Percentiles rank a stretch among this genome's conserved stretches.
phyloP scores from a whole-genome alignment of 2,113 vertebrate species.

The Anas platyrhynchos region DNA sequence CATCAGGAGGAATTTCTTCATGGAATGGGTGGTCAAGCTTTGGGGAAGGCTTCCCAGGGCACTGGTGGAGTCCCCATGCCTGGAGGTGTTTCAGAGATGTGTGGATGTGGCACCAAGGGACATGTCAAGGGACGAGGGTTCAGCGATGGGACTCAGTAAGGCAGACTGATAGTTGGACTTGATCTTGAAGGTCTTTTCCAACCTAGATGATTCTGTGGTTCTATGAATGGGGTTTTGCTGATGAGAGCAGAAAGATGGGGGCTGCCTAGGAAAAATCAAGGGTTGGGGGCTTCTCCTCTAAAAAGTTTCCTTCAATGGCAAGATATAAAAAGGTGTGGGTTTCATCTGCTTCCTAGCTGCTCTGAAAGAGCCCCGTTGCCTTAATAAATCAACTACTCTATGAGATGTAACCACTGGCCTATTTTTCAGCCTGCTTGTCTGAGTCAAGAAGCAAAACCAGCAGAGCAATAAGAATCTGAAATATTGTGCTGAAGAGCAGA shows the following conservation, averaged over 20 bases:
- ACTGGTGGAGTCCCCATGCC: too few species aligned
- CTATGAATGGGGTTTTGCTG: not conserved
- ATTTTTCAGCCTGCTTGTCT: conserved; percentile 49
- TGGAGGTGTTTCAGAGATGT: too few species aligned
- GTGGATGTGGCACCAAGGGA: too few species aligned
- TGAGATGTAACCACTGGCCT: not conserved
- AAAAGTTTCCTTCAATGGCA: not conserved
- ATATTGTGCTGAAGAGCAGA: conserved; percentile 38
- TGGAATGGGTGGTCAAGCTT: too few species aligned
- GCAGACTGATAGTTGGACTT: too few species aligned
- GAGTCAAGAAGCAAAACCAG: conserved; percentile 50
- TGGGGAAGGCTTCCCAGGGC: too few species aligned
- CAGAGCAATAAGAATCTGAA: conserved; percentile 21
- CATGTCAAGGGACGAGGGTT: too few species aligned
- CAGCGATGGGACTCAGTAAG: too few species aligned
- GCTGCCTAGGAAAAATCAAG: not conserved
- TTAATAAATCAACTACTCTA: conserved; percentile 53
- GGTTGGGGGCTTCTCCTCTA: not conserved
- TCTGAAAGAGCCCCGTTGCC: not conserved
- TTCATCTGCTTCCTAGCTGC: not conserved
- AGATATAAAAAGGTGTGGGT: not conserved
- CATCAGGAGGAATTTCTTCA: too few species aligned
- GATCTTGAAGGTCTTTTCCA: not conserved
- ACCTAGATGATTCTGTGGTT: not conserved
- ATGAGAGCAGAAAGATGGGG: not conserved